Percentiles rank a stretch among this genome's conserved stretches.
Evolutionary conservation across 1,140 invertebrate genomes (phyloP).

Genomic region (Nephotettix cincticeps): DNA sequence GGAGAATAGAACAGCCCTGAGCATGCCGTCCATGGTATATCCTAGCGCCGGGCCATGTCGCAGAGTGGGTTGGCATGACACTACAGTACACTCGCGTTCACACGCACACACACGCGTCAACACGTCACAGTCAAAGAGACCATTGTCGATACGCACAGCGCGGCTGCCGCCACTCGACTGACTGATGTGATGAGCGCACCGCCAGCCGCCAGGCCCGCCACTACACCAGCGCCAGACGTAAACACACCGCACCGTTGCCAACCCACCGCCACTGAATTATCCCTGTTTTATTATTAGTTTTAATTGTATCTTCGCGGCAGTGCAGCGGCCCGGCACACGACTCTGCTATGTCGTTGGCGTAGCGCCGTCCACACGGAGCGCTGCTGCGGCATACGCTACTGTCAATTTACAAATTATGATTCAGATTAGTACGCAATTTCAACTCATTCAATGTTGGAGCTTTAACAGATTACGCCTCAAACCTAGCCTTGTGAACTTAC

Average conservation of each 20-base stretch:
- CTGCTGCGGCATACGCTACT: no score
- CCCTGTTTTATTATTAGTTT: background rate
- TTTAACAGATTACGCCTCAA: no score
- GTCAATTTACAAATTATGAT: no score
- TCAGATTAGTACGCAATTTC: no score
- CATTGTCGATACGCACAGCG: background rate
- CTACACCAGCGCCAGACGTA: background rate
- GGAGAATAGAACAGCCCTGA: constrained; percentile 43
- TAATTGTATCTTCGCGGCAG: background rate
- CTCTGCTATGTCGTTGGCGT: no score
- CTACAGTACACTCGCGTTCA: background rate
- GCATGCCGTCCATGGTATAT: constrained; percentile 45
- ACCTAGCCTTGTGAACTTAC: no score
- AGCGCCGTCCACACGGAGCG: no score
- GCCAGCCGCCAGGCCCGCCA: no score
- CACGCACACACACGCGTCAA: constrained; percentile 18
- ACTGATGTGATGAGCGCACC: background rate
- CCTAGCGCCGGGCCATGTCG: constrained; percentile 26
- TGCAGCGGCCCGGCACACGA: background rate
- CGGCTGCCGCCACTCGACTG: constrained; percentile 6
- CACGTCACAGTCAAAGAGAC: background rate
- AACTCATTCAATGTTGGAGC: no score
- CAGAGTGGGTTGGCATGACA: constrained; percentile 11
- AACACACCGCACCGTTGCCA: background rate
- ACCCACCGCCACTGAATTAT: background rate